Evolutionary conservation across 2,888 invertebrate species (phyloP), one percentile per base, ranked within the genome.

Genomic region (Plebejus anna): DNA sequence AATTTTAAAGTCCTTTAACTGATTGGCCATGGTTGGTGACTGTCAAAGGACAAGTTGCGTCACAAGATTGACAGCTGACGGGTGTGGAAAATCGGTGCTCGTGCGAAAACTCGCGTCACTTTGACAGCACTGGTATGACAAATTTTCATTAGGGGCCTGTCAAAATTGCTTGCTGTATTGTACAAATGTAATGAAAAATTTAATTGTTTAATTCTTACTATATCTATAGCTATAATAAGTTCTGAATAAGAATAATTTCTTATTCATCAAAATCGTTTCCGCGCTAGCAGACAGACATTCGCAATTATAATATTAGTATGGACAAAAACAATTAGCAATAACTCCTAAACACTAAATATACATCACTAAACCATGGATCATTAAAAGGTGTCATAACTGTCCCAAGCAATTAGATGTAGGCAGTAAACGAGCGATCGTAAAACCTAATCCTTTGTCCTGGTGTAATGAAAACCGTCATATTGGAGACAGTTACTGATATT

Each of bases 61-160:
- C 89, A 90, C 84, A 82, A 86, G 89, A 91, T 83, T 88, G 90
- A 91, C 91, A 88, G 84, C 84, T 92, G 94, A 93, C 83, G 87
- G 81, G 87, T 90, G 89, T 91, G 84, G 75, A 86, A 78, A 90
- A 94, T 91, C 81, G 82, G 79, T 80, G 83, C 93, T 90, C 91
- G 93, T 93, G 94, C 90, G 90, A 90, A 88, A 82, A 80, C 82
- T 83, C 77, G 81, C 81, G 81, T 75, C 80, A 79, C 81, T 80
- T 79, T 77, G 81, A 78, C 78, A 80, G 79, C 76, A 78, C 81
- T 81, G 79, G 82, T 83, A 86, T 82, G 82, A 81, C 86, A 79
- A 82, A 85, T 84, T 82, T 51, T 32, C 16, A 55, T 85, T 86
- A 85, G 86, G 85, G 66, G 11, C 66, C 66, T 66, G 32, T 66